These are phyloP conservation scores for Hecatera dysodea DNA, from an alignment of 2,888 invertebrate genomes.

Conservation along the genomic window DNA sequence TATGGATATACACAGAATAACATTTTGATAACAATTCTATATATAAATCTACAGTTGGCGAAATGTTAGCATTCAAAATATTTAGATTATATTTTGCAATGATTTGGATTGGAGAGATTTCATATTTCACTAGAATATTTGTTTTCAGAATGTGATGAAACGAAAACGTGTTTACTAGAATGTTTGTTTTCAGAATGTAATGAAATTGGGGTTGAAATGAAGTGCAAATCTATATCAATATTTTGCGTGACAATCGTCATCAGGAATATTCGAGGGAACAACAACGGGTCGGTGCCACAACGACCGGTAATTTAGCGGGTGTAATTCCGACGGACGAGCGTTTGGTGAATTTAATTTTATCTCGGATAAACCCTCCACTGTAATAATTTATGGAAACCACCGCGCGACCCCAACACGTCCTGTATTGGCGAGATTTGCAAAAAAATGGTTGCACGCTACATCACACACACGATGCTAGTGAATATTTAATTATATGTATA, in stretches of 20 bases:
- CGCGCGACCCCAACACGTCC: slow-evolving; percentile 63
- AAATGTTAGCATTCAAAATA: slow-evolving; percentile 51
- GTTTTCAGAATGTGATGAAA: slow-evolving; percentile 60
- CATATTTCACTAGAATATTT: slow-evolving; percentile 44
- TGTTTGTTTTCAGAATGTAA: slow-evolving; percentile 57
- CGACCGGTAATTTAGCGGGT: slow-evolving; percentile 84
- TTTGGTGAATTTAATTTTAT: slow-evolving; percentile 85
- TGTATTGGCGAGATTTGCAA: slow-evolving; percentile 55
- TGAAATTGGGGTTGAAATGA: slow-evolving; percentile 56
- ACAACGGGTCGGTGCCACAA: slow-evolving; percentile 77
- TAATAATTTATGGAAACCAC: slow-evolving; percentile 82
- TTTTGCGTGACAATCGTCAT: slow-evolving; percentile 77
- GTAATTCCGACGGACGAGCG: slow-evolving; percentile 76
- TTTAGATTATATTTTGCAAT: slow-evolving; percentile 50
- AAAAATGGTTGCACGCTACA: slow-evolving; percentile 41
- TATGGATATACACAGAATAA: slow-evolving; percentile 45
- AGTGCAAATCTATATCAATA: slow-evolving; percentile 79
- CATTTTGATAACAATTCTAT: slow-evolving; percentile 56
- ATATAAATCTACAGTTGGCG: slow-evolving; percentile 44
- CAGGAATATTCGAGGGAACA: slow-evolving; percentile 77
- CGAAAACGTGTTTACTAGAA: slow-evolving; percentile 42
- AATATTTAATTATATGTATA: slow-evolving; percentile 32
- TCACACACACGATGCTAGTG: slow-evolving; percentile 22
- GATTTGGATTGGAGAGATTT: slow-evolving; percentile 45
- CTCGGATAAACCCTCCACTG: slow-evolving; percentile 76